Conservation (phyloP, 2,113 vertebrate genomes). For the Cryptomyrus ogoouensis region DNA sequence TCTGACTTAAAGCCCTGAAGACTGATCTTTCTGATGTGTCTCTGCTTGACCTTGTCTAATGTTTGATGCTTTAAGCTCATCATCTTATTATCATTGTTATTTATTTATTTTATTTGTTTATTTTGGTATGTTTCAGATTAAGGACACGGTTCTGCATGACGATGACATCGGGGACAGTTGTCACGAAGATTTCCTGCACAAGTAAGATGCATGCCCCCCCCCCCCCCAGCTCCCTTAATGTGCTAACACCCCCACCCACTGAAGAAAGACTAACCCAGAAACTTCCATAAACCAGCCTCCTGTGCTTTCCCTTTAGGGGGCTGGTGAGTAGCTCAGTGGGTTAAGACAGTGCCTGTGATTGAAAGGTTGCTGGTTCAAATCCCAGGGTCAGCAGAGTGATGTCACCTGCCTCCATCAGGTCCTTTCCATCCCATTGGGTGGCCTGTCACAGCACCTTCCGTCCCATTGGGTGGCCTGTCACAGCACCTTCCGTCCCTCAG, state of each 20-base stretch:
- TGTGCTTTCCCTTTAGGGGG: background rate
- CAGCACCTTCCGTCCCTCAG: no score
- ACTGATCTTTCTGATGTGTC: no score
- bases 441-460: background rate
- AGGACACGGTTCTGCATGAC: conserved; percentile 82
- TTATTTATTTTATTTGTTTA: conserved; percentile 13
- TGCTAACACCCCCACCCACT: background rate
- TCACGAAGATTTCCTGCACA: conserved; percentile 91
- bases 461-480: background rate
- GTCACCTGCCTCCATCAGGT: background rate
- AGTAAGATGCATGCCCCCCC: conserved; percentile 63
- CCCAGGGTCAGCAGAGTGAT: background rate
- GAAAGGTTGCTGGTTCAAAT: background rate
- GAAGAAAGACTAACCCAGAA: background rate
- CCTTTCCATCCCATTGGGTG: background rate
- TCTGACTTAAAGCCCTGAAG: background rate
- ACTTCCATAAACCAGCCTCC: background rate
- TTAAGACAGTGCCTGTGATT: background rate
- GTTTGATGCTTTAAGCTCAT: background rate
- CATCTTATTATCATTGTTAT: no score
- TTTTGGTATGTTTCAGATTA: conserved; percentile 65
- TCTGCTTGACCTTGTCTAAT: background rate
- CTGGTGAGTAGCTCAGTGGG: background rate
- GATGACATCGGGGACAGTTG: conserved; percentile 97
- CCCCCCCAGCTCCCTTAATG: background rate